Percentiles rank a stretch among this genome's conserved stretches.
These are phyloP conservation scores for Drosophila ercepeae DNA, from an alignment of 1,140 invertebrate species.

Conservation along the genomic window DNA sequence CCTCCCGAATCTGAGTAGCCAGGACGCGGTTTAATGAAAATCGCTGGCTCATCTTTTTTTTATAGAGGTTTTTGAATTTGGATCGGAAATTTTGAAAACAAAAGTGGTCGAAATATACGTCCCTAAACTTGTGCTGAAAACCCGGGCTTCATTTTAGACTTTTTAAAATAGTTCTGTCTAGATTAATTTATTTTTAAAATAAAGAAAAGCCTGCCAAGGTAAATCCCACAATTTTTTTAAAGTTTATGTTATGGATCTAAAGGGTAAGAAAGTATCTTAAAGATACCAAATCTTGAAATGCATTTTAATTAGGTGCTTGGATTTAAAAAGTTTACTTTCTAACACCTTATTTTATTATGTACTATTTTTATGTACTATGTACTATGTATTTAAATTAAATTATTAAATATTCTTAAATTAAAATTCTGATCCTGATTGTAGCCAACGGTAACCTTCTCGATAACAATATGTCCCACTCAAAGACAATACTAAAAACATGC, in stretches of 20 bases:
- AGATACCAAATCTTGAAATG: no score
- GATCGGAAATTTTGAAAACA: constrained; percentile 36
- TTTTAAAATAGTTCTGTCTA: neutral
- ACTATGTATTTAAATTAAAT: no score
- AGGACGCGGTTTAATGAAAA: constrained; percentile 49
- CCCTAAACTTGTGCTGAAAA: constrained; percentile 2
- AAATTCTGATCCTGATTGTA: neutral
- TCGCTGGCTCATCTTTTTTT: constrained; percentile 38
- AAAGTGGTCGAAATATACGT: constrained; percentile 18
- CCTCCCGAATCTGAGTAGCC: constrained; percentile 29
- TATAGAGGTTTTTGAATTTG: constrained; percentile 6
- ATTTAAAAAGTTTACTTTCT: no score
- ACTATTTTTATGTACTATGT: no score
- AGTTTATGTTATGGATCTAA: neutral
- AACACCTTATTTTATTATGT: no score
- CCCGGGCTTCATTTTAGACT: constrained; percentile 28
- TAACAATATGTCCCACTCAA: neutral
- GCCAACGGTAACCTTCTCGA: neutral
- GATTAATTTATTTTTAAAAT: neutral
- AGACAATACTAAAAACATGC: neutral
- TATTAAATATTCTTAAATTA: neutral
- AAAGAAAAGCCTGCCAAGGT: neutral
- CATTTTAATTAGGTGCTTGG: no score
- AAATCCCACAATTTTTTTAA: no score
- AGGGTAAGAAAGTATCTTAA: no score